These are phyloP conservation scores for Channallabes apus DNA, from an alignment of 2,797 vertebrate genomes.

Conservation along the genomic window DNA sequence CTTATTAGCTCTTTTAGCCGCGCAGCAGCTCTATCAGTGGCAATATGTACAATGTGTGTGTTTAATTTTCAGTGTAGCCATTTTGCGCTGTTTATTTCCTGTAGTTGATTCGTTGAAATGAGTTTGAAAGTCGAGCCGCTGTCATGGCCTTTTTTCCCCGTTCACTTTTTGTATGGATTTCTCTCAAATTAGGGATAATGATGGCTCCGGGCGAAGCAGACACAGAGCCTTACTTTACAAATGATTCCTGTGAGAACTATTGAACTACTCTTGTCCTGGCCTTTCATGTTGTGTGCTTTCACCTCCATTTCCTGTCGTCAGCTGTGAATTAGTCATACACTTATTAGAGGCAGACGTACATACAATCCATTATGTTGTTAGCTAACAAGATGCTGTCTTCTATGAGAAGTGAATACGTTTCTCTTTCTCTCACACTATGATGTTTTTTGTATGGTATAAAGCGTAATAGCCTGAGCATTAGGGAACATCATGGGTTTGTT, in stretches of 20 bases:
- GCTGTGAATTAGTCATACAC: neutral
- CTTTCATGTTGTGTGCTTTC: constrained; percentile 30
- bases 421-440: neutral
- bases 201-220: constrained; percentile 36
- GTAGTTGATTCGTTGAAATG: neutral
- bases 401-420: neutral
- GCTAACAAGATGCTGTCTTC: neutral
- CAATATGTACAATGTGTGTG: neutral
- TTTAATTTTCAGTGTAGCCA: no score
- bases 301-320: constrained; percentile 11
- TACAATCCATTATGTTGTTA: neutral
- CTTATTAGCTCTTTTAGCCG: constrained; percentile 1
- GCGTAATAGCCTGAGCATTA: constrained; percentile 3
- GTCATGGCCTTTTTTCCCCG: neutral
- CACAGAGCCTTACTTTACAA: constrained; percentile 42
- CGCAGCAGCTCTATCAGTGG: no score
- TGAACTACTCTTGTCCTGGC: constrained; percentile 20
- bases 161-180: constrained; percentile 45
- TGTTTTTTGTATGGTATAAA: neutral
- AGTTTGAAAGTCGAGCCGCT: neutral
- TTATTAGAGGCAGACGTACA: neutral
- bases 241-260: constrained; percentile 40
- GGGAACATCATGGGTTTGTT: neutral
- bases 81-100: constrained; percentile 1
- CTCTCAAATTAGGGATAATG: constrained; percentile 48